These are phyloP conservation scores for Drosophila glabriapex DNA, from an alignment of 2,888 invertebrate species.

Conservation along the genomic window DNA sequence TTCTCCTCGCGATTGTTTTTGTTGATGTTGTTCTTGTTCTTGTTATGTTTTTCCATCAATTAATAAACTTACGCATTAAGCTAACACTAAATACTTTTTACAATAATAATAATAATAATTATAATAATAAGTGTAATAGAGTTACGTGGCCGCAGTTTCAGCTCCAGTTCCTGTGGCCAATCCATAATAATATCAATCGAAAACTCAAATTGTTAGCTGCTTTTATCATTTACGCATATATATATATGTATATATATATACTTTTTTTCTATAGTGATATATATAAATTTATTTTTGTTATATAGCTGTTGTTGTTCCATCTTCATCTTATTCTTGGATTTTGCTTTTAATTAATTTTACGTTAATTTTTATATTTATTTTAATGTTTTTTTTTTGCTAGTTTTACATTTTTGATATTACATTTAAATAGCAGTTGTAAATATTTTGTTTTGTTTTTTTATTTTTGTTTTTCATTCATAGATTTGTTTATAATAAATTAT, in stretches of 20 bases:
- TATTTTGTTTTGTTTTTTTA: slow-evolving; percentile 36
- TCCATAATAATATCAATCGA: slow-evolving; percentile 66
- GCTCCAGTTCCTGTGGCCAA: slow-evolving; percentile 42
- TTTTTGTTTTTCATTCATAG: slow-evolving; percentile 45
- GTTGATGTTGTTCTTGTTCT: slow-evolving; percentile 30
- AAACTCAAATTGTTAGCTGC: slow-evolving; percentile 67
- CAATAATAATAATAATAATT: slow-evolving; percentile 75
- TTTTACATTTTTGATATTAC: slow-evolving; percentile 74
- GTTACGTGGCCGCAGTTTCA: slow-evolving; percentile 45
- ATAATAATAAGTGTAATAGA: slow-evolving; percentile 53
- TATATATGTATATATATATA: slow-evolving; percentile 38
- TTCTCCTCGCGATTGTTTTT: slow-evolving; percentile 45
- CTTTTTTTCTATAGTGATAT: slow-evolving; percentile 47
- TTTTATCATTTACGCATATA: slow-evolving; percentile 18
- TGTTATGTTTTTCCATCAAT: slow-evolving; percentile 47
- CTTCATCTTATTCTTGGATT: slow-evolving; percentile 22
- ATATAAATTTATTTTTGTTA: slow-evolving; percentile 58
- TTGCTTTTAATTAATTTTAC: slow-evolving; percentile 6
- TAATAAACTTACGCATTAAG: slow-evolving; percentile 82
- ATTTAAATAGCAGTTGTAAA: slow-evolving; percentile 67
- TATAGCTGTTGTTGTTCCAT: slow-evolving; percentile 47
- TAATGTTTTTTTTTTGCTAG: slow-evolving; percentile 39
- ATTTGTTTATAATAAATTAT: slow-evolving; percentile 76
- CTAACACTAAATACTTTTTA: slow-evolving; percentile 84
- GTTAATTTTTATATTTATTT: slow-evolving; percentile 20